phyloP scores from a whole-genome alignment of 2,113 vertebrate species.

The Python bivittatus region DNA sequence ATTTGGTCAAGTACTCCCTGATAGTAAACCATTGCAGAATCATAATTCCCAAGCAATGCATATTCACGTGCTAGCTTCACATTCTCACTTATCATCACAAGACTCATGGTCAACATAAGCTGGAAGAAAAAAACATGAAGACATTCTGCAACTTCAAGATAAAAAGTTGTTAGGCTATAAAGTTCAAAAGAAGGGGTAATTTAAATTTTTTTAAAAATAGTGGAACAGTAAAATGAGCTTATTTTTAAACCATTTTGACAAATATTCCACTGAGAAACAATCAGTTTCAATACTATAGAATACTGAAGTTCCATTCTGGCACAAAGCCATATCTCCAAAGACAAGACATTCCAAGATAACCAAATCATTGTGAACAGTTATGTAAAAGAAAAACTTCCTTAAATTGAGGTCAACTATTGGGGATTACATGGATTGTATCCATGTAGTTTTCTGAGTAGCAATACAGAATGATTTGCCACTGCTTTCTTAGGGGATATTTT shows the following conservation, averaged over 20 bases:
- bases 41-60: conserved; percentile 94
- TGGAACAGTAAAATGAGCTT: no score
- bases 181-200: not conserved
- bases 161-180: not conserved
- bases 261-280: not conserved
- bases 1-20: conserved; percentile 94
- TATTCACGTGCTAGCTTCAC: conserved; percentile 95
- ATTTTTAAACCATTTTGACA: not conserved
- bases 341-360: not conserved
- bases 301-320: not conserved
- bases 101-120: conserved; percentile 86
- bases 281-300: not conserved
- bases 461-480: not conserved
- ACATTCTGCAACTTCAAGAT: not conserved
- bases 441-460: not conserved
- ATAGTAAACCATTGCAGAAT: conserved; percentile 92
- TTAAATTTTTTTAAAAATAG: not conserved
- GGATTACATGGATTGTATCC: not conserved
- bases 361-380: not conserved
- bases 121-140: conserved; percentile 33
- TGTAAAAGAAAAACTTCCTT: not conserved
- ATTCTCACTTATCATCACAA: conserved; percentile 94
- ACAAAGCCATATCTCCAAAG: not conserved
- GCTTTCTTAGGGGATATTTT: not conserved
- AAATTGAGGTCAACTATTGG: not conserved